Conservation (phyloP, 2,113 vertebrate species). For the Malurus melanocephalus region DNA sequence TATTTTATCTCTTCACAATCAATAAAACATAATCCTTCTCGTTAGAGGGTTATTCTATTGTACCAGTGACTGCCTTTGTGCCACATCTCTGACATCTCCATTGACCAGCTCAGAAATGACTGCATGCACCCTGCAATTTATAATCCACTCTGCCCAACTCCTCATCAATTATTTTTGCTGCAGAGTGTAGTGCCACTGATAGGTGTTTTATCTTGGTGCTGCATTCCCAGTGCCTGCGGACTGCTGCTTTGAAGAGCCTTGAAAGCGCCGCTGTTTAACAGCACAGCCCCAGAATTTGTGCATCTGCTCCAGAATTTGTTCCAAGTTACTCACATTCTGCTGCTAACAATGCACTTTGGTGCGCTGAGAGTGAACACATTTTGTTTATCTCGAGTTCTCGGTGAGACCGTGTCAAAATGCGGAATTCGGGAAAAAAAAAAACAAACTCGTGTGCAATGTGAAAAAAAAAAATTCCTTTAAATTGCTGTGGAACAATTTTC, state of each 20-base stretch:
- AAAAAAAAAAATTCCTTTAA: background rate
- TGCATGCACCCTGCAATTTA: slow-evolving; percentile 21
- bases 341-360: background rate
- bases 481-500: background rate
- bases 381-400: background rate
- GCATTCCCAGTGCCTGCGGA: slow-evolving; percentile 57
- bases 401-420: background rate
- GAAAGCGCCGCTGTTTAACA: slow-evolving; percentile 26
- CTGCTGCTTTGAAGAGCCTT: slow-evolving; percentile 58
- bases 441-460: background rate
- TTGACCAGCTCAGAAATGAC: slow-evolving; percentile 31
- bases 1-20: slow-evolving; percentile 2
- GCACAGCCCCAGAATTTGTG: background rate
- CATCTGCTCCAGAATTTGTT: slow-evolving; percentile 47
- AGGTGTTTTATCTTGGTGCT: slow-evolving; percentile 61
- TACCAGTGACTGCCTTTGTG: background rate
- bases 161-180: slow-evolving; percentile 61
- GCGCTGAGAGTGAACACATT: background rate
- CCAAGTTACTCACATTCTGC: background rate
- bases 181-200: slow-evolving; percentile 24
- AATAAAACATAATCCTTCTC: slow-evolving; percentile 2
- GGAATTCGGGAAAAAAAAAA: background rate
- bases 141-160: slow-evolving; percentile 44
- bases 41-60: background rate
- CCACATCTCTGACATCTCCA: background rate